A percentile compares a stretch with the other conserved stretches of the same genome.
phyloP scores from a whole-genome alignment of 2,113 vertebrate species.

The Saguinus midas region DNA sequence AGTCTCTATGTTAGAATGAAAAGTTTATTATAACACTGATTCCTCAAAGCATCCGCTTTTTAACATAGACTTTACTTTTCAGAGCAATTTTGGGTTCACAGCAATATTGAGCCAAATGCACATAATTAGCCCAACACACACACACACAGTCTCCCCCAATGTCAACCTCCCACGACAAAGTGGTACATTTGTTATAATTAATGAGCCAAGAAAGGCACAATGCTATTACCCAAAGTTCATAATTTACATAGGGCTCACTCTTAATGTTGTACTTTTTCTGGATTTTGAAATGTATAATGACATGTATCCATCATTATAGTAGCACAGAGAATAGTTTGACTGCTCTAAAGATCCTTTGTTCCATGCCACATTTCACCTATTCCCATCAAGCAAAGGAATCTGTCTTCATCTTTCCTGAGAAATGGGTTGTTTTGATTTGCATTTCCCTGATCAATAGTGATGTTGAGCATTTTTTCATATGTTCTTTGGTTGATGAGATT shows the following conservation, averaged over 20 bases:
- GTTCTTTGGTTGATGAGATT: too few species aligned
- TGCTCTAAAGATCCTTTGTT: not conserved
- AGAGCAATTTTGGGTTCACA: not conserved
- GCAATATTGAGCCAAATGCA: not conserved
- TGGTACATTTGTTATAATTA: not conserved
- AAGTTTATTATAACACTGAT: not conserved
- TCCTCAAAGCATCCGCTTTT: not conserved
- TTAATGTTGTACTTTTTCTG: not conserved
- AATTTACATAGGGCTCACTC: not conserved
- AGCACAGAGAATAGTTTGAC: not conserved
- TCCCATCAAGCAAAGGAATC: not conserved
- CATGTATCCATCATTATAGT: not conserved
- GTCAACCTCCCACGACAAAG: not conserved
- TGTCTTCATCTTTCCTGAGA: not conserved
- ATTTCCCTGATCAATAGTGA: too few species aligned
- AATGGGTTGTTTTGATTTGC: too few species aligned
- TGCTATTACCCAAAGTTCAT: not conserved
- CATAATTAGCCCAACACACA: too few species aligned
- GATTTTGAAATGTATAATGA: not conserved
- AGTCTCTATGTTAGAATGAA: not conserved
- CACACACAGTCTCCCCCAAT: not conserved
- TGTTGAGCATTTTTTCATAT: too few species aligned
- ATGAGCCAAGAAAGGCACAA: not conserved
- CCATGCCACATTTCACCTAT: not conserved
- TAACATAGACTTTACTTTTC: not conserved